These are phyloP conservation scores for Loxodonta africana DNA, from an alignment of 2,113 vertebrate genomes.

Conservation along the genomic window DNA sequence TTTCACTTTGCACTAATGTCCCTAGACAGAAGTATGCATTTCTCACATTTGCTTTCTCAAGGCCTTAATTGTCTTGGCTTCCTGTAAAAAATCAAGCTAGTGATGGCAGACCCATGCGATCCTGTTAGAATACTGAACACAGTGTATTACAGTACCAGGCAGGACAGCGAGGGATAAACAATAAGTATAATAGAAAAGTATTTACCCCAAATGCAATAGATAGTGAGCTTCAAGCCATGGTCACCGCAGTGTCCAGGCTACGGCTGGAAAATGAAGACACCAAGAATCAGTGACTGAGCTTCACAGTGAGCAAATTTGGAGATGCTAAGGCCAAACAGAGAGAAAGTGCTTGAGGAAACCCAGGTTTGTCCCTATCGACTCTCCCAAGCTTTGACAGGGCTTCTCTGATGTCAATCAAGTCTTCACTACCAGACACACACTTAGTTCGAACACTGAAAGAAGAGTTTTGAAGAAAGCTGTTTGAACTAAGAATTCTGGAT, in stretches of 20 bases:
- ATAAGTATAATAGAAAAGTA: constrained; percentile 86
- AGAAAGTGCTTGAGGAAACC: neutral
- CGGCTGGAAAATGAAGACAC: constrained; percentile 68
- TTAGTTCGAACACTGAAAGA: constrained; percentile 61
- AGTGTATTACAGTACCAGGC: constrained; percentile 90
- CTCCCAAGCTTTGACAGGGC: neutral
- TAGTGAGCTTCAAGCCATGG: constrained; percentile 58
- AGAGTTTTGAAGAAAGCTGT: constrained; percentile 45
- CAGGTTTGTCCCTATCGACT: neutral
- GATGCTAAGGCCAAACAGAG: constrained; percentile 28
- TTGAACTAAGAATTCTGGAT: constrained; percentile 1
- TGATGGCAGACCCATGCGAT: constrained; percentile 84
- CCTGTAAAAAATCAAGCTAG: constrained; percentile 88
- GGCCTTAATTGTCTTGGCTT: constrained; percentile 88
- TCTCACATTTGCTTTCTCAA: constrained; percentile 90
- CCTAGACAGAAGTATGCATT: constrained; percentile 86
- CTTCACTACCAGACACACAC: neutral
- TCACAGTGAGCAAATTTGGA: constrained; percentile 61
- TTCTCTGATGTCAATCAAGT: constrained; percentile 50
- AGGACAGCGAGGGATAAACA: constrained; percentile 86
- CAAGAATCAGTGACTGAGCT: constrained; percentile 26
- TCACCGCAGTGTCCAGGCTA: constrained; percentile 58
- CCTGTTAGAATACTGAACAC: constrained; percentile 87
- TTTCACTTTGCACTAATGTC: constrained; percentile 87
- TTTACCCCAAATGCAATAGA: constrained; percentile 82